Evolutionary conservation across 1,140 invertebrate genomes (phyloP).

Genomic region (Tigriopus japonicus): DNA sequence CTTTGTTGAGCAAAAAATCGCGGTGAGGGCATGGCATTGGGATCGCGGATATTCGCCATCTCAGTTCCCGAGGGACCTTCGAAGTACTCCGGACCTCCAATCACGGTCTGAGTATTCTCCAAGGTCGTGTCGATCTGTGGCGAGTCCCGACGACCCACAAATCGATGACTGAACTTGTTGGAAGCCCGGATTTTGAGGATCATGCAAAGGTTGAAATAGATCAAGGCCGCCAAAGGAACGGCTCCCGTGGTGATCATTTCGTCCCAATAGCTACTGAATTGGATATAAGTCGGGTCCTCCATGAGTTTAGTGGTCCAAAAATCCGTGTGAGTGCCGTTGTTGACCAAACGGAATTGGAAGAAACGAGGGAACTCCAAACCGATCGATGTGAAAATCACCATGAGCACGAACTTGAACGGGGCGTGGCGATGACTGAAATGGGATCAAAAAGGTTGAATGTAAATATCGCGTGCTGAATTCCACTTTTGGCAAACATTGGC

Average conservation of each 20-base stretch:
- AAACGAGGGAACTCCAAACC: neutral
- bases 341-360: constrained; percentile 3
- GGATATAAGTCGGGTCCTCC: constrained; percentile 6
- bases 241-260: constrained; percentile 6
- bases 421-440: constrained; percentile 1
- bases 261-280: constrained; percentile 7
- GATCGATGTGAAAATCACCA: neutral
- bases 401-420: neutral
- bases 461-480: no score
- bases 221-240: constrained; percentile 6
- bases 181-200: constrained; percentile 1
- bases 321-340: neutral
- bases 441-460: neutral
- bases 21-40: no score
- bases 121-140: no score
- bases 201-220: constrained; percentile 5
- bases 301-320: constrained; percentile 7
- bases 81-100: no score
- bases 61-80: no score
- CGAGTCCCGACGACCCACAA: neutral
- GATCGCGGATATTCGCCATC: no score
- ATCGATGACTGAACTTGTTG: constrained; percentile 2
- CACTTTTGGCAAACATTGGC: no score
- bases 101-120: no score
- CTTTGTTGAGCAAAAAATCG: no score